Evolutionary conservation across 2,113 vertebrate genomes (phyloP).

Genomic region (Dryoscopus gambensis): DNA sequence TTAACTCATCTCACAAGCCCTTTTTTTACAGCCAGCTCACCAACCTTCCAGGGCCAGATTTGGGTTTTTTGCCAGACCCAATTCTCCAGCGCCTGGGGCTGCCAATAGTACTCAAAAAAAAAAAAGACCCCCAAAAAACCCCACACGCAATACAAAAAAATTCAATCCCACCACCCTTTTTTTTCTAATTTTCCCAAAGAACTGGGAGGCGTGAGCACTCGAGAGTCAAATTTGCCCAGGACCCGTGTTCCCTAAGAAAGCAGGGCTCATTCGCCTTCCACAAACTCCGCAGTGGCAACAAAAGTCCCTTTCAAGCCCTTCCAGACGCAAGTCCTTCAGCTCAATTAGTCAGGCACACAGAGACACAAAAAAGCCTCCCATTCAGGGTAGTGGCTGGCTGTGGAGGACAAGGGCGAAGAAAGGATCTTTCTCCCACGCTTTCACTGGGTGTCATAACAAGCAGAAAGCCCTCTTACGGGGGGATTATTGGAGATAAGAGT

Average conservation of each 20-base stretch:
- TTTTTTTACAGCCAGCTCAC: not conserved
- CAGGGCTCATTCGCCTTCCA: slow-evolving; percentile 23
- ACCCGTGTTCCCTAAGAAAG: slow-evolving; percentile 31
- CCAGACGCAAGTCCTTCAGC: slow-evolving; percentile 79
- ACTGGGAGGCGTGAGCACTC: not conserved
- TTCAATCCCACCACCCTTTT: not conserved
- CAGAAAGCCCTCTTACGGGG: slow-evolving; percentile 73
- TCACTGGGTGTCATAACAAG: slow-evolving; percentile 80
- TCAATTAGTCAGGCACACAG: slow-evolving; percentile 79
- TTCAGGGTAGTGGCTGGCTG: slow-evolving; percentile 62
- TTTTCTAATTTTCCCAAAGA: slow-evolving; percentile 9
- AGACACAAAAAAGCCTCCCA: slow-evolving; percentile 64
- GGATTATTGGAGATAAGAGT: slow-evolving; percentile 72
- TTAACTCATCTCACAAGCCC: not conserved
- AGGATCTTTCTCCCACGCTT: slow-evolving; percentile 70
- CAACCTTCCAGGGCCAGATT: not conserved
- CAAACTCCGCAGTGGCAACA: slow-evolving; percentile 62
- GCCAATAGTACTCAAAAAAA: not conserved
- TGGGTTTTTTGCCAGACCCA: not conserved
- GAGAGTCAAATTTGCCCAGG: slow-evolving; percentile 48
- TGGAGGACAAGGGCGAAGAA: slow-evolving; percentile 65
- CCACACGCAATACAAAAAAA: not conserved
- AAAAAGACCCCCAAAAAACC: not conserved
- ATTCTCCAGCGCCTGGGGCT: not conserved
- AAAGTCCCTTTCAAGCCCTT: slow-evolving; percentile 75